Evolutionary conservation across 2,113 vertebrate species (phyloP), one percentile per base, ranked within the genome.

Genomic region (Aphelocoma coerulescens): DNA sequence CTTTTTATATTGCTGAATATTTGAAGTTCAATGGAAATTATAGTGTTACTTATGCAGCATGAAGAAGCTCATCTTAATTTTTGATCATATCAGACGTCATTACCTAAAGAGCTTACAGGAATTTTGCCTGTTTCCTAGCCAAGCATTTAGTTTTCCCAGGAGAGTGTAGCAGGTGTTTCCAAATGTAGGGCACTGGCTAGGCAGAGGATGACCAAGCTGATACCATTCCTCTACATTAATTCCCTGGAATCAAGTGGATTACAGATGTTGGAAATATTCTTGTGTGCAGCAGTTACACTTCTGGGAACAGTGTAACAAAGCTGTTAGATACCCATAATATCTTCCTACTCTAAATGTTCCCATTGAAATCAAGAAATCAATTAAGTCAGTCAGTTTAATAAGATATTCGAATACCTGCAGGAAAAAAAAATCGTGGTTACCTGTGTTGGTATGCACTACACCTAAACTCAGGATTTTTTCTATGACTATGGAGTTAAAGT

Each of bases 41-140:
- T 2, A 43, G 13, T 48, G 30, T 58, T 71, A 88, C 52, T 82
- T 66, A 46, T 43, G 13, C 1, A 16, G 6, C 22, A 41, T 37
- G 41, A 41, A 19, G 16, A 26, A 69, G 26, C 43, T 73, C 16
- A 52, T 5, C 14, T 84, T 46, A 46, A 41, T 51, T 63, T 89
- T 68, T 62, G 0, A 51, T 59, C 0, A 0, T 32, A 51, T 59
- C 17, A 41, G 16, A 43, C 32, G 3, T 14, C 30, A 37, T 55
- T 85, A 41, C 59, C 5, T 35, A 41, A 78, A 49, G 13, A 87
- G 7, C 3, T 62, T 51, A 62, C 16, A 66, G 7, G 78, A 74
- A 23, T 57, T 28, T 81, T 89, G 5, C 12, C 11, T 61, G 12
- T 13, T 68, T 48, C 16, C 58, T 69, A 22, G 18, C 8, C 35